Evolutionary conservation across 2,797 vertebrate species (phyloP).

Genomic region (Eurystomus glaucurus): DNA sequence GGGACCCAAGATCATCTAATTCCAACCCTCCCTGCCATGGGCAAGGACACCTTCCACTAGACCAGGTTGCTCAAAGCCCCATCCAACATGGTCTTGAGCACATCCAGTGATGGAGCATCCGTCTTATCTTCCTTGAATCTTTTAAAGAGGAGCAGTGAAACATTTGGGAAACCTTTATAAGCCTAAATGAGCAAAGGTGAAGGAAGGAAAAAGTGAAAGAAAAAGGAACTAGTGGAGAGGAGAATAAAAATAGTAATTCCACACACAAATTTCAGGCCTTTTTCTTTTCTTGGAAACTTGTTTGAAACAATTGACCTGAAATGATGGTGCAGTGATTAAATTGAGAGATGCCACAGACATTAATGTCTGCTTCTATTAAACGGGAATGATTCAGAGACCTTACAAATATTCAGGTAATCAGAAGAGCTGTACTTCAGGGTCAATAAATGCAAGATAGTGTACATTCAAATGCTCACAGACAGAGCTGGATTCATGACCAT

Average conservation of each 20-base stretch:
- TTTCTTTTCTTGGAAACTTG: not conserved
- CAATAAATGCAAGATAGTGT: not conserved
- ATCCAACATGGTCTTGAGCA: too few relatives aligned
- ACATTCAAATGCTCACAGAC: not conserved
- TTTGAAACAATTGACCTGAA: conserved; percentile 17
- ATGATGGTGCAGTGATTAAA: not conserved
- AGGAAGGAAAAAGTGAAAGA: not conserved
- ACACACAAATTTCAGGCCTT: not conserved
- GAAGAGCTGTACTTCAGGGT: conserved; percentile 22
- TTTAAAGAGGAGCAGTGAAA: not conserved
- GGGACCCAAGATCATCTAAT: too few relatives aligned
- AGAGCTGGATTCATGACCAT: not conserved
- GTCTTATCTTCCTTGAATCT: not conserved
- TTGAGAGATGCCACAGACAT: not conserved
- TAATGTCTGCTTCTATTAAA: conserved; percentile 35
- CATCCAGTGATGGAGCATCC: too few relatives aligned
- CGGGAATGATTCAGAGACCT: not conserved
- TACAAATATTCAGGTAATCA: not conserved
- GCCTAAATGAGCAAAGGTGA: not conserved
- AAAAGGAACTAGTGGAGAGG: not conserved
- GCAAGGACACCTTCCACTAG: too few relatives aligned
- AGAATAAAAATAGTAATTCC: not conserved
- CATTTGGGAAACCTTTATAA: not conserved
- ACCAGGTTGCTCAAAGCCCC: too few relatives aligned
- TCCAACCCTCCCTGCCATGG: too few relatives aligned